phyloP scores from a whole-genome alignment of 2,113 vertebrate genomes.

The Pseudonaja textilis region DNA sequence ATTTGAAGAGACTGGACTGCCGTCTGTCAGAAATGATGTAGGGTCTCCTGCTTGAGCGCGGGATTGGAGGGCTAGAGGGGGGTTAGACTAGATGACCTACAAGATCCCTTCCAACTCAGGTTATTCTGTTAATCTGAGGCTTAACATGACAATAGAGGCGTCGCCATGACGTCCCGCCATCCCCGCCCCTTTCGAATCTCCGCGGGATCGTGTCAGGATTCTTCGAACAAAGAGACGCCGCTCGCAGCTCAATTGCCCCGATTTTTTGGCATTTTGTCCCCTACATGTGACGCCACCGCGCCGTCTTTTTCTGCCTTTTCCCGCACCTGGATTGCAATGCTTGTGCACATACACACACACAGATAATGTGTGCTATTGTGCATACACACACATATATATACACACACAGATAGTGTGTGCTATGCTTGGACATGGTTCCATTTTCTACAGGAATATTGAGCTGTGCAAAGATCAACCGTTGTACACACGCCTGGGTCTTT shows the following conservation, averaged over 20 bases:
- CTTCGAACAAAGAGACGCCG: neutral
- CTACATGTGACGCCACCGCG: neutral
- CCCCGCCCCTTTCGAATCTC: neutral
- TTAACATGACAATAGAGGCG: neutral
- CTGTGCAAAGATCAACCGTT: neutral
- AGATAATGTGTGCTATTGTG: too few species aligned
- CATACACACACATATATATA: too few species aligned
- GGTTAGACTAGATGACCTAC: too few species aligned
- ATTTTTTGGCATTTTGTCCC: neutral
- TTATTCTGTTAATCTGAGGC: neutral
- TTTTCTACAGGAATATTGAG: too few species aligned
- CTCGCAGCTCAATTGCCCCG: neutral
- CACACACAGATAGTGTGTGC: neutral
- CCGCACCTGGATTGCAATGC: neutral
- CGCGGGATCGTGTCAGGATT: neutral
- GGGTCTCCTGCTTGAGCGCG: too few species aligned
- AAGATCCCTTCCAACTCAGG: too few species aligned
- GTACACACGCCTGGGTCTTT: neutral
- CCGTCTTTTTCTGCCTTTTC: neutral
- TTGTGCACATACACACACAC: too few species aligned
- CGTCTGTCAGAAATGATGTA: too few species aligned
- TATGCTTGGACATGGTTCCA: neutral
- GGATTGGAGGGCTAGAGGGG: too few species aligned
- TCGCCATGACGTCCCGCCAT: neutral
- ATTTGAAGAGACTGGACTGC: too few species aligned